These are phyloP conservation scores for Erpetoichthys calabaricus DNA, from an alignment of 2,797 vertebrate genomes.

Conservation along the genomic window DNA sequence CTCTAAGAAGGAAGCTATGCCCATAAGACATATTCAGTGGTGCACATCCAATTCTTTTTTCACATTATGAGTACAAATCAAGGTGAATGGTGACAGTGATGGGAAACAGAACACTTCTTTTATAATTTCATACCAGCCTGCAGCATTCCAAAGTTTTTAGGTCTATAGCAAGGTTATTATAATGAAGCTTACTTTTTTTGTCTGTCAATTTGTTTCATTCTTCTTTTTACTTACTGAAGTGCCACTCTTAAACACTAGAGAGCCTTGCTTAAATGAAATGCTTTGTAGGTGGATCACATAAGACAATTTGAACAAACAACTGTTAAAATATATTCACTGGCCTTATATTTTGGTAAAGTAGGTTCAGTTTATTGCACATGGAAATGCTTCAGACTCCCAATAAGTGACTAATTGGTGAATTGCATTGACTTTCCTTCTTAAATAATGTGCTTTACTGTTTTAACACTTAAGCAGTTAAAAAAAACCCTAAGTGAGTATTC, in stretches of 20 bases:
- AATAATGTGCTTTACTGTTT: too few relatives aligned
- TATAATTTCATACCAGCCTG: not conserved
- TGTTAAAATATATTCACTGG: too few relatives aligned
- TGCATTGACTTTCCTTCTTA: too few relatives aligned
- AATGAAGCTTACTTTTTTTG: not conserved
- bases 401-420: too few relatives aligned
- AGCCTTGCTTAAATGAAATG: not conserved
- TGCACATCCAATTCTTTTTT: not conserved
- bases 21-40: not conserved
- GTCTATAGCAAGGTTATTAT: not conserved
- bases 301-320: too few relatives aligned
- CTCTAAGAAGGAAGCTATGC: not conserved
- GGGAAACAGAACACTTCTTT: not conserved
- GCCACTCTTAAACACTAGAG: not conserved
- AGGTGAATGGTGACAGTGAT: not conserved
- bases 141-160: not conserved
- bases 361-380: too few relatives aligned
- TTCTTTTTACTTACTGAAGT: not conserved
- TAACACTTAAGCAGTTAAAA: too few relatives aligned
- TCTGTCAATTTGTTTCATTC: not conserved
- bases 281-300: too few relatives aligned
- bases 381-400: too few relatives aligned
- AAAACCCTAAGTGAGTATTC: too few relatives aligned
- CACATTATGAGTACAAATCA: constrained; percentile 4
- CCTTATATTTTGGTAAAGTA: too few relatives aligned